Evolutionary conservation across 1,140 invertebrate genomes (phyloP).

Genomic region (Drosophila orena): DNA sequence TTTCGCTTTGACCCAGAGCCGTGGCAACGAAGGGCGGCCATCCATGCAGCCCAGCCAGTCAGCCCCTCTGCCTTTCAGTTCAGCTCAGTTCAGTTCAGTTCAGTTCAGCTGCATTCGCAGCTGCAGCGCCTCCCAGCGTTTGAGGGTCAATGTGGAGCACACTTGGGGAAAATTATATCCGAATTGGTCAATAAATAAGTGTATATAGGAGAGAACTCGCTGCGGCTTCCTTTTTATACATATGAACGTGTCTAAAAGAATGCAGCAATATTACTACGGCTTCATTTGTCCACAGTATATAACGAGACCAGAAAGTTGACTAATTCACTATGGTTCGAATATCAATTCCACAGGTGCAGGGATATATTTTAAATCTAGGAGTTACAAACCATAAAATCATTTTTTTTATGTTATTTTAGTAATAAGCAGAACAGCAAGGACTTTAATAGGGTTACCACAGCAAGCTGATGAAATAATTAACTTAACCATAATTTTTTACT

Average conservation of each 20-base stretch:
- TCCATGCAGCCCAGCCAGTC: slow-evolving; percentile 35
- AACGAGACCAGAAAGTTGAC: too few species aligned
- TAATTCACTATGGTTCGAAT: too few species aligned
- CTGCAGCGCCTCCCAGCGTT: slow-evolving; percentile 44
- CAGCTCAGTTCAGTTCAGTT: neutral
- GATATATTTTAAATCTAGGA: too few species aligned
- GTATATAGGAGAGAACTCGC: too few species aligned
- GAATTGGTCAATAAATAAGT: too few species aligned
- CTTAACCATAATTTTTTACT: neutral
- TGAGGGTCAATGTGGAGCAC: slow-evolving; percentile 76
- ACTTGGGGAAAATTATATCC: neutral
- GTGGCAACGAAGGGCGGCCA: slow-evolving; percentile 67
- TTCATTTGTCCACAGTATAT: neutral
- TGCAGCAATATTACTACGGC: neutral
- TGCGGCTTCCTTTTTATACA: too few species aligned
- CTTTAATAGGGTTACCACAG: too few species aligned
- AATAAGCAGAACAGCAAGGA: too few species aligned
- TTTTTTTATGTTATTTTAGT: too few species aligned
- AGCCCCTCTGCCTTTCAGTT: slow-evolving; percentile 8
- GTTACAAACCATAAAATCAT: too few species aligned
- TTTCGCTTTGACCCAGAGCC: slow-evolving; percentile 81
- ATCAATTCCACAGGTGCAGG: too few species aligned
- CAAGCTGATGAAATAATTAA: neutral
- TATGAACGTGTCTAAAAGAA: neutral
- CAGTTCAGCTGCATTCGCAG: slow-evolving; percentile 24